Percentiles rank a stretch among this genome's conserved stretches.
These are phyloP conservation scores for Limanda limanda DNA, from an alignment of 2,113 vertebrate species.

Conservation along the genomic window DNA sequence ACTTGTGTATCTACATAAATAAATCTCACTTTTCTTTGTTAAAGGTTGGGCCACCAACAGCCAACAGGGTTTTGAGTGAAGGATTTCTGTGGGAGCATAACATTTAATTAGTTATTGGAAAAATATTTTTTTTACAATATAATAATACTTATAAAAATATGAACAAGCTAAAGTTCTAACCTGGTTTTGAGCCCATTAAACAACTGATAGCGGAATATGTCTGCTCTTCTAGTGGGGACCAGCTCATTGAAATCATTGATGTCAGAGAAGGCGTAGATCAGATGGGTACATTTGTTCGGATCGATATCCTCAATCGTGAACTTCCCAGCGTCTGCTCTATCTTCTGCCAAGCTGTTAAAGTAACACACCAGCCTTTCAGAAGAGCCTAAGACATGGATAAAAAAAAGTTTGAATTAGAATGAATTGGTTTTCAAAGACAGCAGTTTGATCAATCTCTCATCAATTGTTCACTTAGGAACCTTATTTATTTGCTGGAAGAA, in stretches of 20 bases:
- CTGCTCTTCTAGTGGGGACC: slow-evolving; percentile 77
- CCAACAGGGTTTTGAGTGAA: slow-evolving; percentile 82
- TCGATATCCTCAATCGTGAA: slow-evolving; percentile 78
- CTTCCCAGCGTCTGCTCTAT: slow-evolving; percentile 69
- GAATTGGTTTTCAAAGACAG: not conserved
- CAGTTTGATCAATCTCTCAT: not conserved
- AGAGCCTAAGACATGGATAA: slow-evolving; percentile 16
- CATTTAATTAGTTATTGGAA: not conserved
- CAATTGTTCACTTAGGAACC: not conserved
- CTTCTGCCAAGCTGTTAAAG: slow-evolving; percentile 86
- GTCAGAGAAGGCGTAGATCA: slow-evolving; percentile 85
- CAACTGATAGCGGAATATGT: slow-evolving; percentile 74
- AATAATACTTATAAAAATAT: not conserved
- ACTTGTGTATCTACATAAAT: no score
- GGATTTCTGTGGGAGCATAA: slow-evolving; percentile 74
- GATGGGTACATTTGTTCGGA: slow-evolving; percentile 81
- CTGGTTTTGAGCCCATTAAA: slow-evolving; percentile 84
- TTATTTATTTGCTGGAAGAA: not conserved
- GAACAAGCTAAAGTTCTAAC: slow-evolving; percentile 45
- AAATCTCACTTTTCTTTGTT: slow-evolving; percentile 78
- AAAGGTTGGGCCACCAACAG: slow-evolving; percentile 84
- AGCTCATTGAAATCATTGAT: slow-evolving; percentile 79
- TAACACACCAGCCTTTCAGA: slow-evolving; percentile 84
- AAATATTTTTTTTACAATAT: not conserved
- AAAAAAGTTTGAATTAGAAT: no score